Evolutionary conservation across 2,113 vertebrate genomes (phyloP), one percentile per base, ranked within the genome.

Genomic region (Cyprinus carpio): DNA sequence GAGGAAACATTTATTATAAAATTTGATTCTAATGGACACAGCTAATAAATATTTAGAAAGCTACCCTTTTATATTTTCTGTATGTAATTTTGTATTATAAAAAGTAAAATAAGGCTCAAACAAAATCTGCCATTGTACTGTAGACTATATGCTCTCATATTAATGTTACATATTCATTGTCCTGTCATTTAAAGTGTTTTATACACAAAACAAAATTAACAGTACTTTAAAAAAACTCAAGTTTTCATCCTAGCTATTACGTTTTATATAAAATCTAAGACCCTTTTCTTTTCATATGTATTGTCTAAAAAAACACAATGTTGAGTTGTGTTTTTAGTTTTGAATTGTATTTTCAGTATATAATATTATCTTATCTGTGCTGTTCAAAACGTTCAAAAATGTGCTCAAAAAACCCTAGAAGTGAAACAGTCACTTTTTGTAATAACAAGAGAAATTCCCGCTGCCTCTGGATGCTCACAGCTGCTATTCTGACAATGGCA

Each of bases 401-500:
- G 2, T 54, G 18, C 1, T 60, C 6, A 9, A 43, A 62, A 80
- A 10, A 25, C 15, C 2, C 8, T 27, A 7, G 58, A 65, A 65
- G 16, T 8, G 34, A 62, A 1, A 62, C 1, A 37, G 37, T 46
- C 13, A 62, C n/a, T 27, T 75, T 80, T 12, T 27, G 18, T 78
- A 25, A 34, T 60, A 37, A 79, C 72, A 64, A 75, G 2, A 29
- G 51, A 13, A 49, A 49, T 67, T 34, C 23, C 13, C 7, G 18
- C 27, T 69, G 58, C n/a, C 10, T 81, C n/a, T 79, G 77, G 12
- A 62, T 62, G 34, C 56, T 43, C 77, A 16, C 12, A 62, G 34
- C 31, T 80, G 51, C 29, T 37, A 58, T 62, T 62, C 34, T 80
- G 77, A 62, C 58, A 62, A 80, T 25, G 23, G 58, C 37, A 64